Base-by-base conservation (phyloP, 2,888 invertebrate genomes). In the Dromius quadrimaculatus region DNA sequence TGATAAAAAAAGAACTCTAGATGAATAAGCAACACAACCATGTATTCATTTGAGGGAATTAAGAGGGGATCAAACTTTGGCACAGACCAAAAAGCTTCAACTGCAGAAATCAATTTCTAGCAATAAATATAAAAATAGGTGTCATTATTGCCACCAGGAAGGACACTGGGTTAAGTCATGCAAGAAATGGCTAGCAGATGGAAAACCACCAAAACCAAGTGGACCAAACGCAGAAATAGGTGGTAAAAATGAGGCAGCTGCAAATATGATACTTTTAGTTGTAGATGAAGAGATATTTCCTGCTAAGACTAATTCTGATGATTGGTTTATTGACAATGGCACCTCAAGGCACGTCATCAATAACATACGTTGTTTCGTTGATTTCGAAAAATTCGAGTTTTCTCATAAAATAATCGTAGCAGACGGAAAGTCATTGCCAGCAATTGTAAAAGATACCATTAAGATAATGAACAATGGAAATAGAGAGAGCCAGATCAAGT, bases 241-340 rank as follows among this genome's bases (percentile, higher is more conserved):
- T n/a, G n/a, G n/a, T n/a, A n/a, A n/a, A n/a, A n/a, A n/a, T n/a
- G n/a, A n/a, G n/a, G n/a, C n/a, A n/a, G n/a, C n/a, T n/a, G n/a
- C n/a, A n/a, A n/a, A n/a, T n/a, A n/a, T n/a, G n/a, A n/a, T n/a
- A n/a, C n/a, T n/a, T n/a, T n/a, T n/a, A n/a, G n/a, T n/a, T n/a
- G n/a, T n/a, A n/a, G n/a, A n/a, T n/a, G n/a, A n/a, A n/a, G n/a
- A n/a, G n/a, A n/a, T n/a, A n/a, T n/a, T n/a, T n/a, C n/a, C n/a
- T 43, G 41, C 47, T 47, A 43, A 34, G 15, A n/a, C n/a, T n/a
- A n/a, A n/a, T n/a, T n/a, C n/a, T n/a, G 61, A 50, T 47, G 32
- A 45, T 23, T 71, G 71, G 71, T 66, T 59, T 38, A 28, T 71
- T 36, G 71, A 71, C 62, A 71, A 71, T 61, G 71, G 66, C 8